Evolutionary conservation across 2,797 vertebrate genomes (phyloP), one percentile per base, ranked within the genome.

Genomic region (Arremon aurantiirostris): DNA sequence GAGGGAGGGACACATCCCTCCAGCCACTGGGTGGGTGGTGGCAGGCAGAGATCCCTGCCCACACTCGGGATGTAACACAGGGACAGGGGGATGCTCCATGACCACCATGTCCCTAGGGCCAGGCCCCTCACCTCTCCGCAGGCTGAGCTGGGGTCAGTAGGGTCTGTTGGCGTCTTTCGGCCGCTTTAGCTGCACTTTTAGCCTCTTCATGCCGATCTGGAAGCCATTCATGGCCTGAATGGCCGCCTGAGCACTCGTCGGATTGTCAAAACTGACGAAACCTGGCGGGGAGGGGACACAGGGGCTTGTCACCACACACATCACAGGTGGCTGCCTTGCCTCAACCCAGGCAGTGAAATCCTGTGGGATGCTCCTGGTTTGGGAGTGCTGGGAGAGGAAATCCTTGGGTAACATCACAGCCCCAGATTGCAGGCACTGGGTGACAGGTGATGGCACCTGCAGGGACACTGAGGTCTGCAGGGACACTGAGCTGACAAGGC

Each of bases 211-310:
- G 97, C 99, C 99, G 92, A 99, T 99, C 97, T 99, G 99, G 98
- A 99, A 99, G 98, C 99, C 99, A 82, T 99, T 99, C 99, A 99
- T 99, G 94, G 99, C 98, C 98, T 99, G 99, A 98, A 99, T 99
- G 96, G 99, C 99, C 37, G 99, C 99, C 98, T 99, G 99, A 98
- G 99, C 99, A 64, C 99, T 99, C 96, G 99, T 98, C 27, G 99
- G 99, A 98, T 99, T 99, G 98, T 99, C 99, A 97, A 99, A 99
- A 98, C 99, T 99, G 98, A 99, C 99, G 90, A 99, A 99, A 97
- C 99, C 99, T 99, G 96, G 46, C 37, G 17, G 56, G 1, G 1
- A 76, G 50, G 66, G 66, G 66, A 60, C 49, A 68, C 11, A 11
- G 19, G 28, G 22, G 24, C 22, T 66, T 30, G 90, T 64, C 90